phyloP scores from a whole-genome alignment of 2,113 vertebrate species.

The Petrocephalus zakoni region DNA sequence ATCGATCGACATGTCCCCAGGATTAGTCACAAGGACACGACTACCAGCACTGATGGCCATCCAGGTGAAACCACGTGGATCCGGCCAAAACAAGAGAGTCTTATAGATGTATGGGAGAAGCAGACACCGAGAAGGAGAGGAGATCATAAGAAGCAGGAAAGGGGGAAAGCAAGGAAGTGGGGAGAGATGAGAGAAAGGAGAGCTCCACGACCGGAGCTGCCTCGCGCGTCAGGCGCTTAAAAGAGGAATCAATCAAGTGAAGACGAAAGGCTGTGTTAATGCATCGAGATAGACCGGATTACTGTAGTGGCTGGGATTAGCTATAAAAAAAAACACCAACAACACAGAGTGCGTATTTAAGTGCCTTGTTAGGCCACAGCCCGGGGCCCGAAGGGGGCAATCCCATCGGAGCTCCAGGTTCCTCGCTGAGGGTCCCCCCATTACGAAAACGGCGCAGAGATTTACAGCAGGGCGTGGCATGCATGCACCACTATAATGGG shows the following conservation, averaged over 20 bases:
- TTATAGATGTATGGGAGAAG: background rate
- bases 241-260: background rate
- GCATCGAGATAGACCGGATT: background rate
- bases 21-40: background rate
- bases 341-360: background rate
- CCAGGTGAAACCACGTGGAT: background rate
- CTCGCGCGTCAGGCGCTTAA: background rate
- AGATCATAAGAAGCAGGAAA: background rate
- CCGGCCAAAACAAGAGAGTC: background rate
- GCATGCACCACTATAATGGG: background rate
- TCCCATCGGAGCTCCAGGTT: too few species aligned
- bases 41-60: background rate
- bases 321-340: background rate
- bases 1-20: background rate
- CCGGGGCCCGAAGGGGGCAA: too few species aligned
- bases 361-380: background rate
- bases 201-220: background rate
- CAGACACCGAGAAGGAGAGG: background rate
- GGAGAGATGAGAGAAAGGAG: background rate
- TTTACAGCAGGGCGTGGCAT: background rate
- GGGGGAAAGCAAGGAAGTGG: background rate
- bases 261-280: background rate
- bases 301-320: background rate
- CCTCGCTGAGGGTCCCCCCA: constrained; percentile 9
- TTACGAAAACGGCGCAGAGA: constrained; percentile 29